phyloP scores from a whole-genome alignment of 2,797 vertebrate genomes.

The Falco novaeseelandiae region DNA sequence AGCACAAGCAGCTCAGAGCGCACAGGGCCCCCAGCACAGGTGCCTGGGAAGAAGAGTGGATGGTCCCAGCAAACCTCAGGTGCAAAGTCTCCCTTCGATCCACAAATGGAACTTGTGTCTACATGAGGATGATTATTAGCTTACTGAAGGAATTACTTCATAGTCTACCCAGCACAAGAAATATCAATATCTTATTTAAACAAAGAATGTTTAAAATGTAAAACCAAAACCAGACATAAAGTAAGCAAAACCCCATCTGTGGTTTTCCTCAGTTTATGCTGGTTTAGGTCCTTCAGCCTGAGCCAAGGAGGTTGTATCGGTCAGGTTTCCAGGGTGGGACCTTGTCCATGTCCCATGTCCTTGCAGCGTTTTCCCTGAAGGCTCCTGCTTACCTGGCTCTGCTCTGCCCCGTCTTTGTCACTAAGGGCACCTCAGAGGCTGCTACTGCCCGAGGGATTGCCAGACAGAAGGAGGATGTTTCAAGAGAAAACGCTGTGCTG shows the following conservation, averaged over 20 bases:
- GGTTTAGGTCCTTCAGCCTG: neutral
- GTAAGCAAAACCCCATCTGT: neutral
- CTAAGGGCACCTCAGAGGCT: neutral
- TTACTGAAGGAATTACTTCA: neutral
- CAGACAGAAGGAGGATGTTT: neutral
- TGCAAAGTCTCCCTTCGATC: neutral
- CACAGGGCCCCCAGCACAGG: neutral
- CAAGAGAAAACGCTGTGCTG: neutral
- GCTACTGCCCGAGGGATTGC: neutral
- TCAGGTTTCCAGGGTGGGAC: neutral
- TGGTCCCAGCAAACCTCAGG: neutral
- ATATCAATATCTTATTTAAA: neutral
- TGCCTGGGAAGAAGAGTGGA: neutral
- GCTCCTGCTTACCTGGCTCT: neutral
- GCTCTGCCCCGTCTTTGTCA: neutral
- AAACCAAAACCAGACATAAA: neutral
- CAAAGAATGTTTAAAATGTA: neutral
- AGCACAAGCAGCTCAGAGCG: neutral
- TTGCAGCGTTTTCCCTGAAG: neutral
- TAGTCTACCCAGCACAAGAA: neutral
- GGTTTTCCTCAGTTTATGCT: neutral
- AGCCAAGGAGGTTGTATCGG: neutral
- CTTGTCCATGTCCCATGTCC: neutral
- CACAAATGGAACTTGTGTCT: neutral
- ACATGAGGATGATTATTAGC: neutral